Percentiles rank a stretch among this genome's conserved stretches.
phyloP scores from a whole-genome alignment of 1,140 invertebrate genomes.

The Ephestia elutella region DNA sequence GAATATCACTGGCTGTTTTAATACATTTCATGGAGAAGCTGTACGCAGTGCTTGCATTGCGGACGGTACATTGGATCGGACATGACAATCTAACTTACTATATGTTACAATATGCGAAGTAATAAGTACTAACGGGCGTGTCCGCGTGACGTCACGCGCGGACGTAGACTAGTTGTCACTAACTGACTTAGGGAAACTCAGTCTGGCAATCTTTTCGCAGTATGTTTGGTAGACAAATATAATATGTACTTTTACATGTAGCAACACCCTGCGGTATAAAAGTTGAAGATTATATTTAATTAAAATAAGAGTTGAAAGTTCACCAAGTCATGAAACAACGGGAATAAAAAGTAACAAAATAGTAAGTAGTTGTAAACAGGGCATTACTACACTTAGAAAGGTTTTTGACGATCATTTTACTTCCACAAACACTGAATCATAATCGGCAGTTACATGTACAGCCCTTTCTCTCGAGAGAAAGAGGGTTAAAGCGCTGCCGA shows the following conservation, averaged over 20 bases:
- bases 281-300: background rate
- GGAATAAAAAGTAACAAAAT: background rate
- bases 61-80: slow-evolving; percentile 41
- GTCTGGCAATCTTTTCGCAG: slow-evolving; percentile 31
- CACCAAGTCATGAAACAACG: background rate
- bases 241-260: background rate
- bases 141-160: slow-evolving; percentile 19
- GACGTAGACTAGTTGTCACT: slow-evolving; percentile 32
- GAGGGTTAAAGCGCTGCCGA: background rate
- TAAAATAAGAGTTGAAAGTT: background rate
- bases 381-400: too few relatives aligned
- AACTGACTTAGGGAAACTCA: slow-evolving; percentile 44
- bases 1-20: background rate
- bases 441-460: background rate
- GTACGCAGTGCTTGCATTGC: slow-evolving; percentile 3
- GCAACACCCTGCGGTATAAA: background rate
- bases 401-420: background rate
- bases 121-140: slow-evolving; percentile 50
- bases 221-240: background rate
- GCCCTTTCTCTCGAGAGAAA: background rate
- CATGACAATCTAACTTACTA: slow-evolving; percentile 49
- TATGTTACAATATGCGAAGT: slow-evolving; percentile 42
- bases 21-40: slow-evolving; percentile 2
- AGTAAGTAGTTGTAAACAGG: too few relatives aligned
- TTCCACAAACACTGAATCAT: background rate